Evolutionary conservation across 1,140 invertebrate species (phyloP).

Genomic region (Tetragnatha versicolor): DNA sequence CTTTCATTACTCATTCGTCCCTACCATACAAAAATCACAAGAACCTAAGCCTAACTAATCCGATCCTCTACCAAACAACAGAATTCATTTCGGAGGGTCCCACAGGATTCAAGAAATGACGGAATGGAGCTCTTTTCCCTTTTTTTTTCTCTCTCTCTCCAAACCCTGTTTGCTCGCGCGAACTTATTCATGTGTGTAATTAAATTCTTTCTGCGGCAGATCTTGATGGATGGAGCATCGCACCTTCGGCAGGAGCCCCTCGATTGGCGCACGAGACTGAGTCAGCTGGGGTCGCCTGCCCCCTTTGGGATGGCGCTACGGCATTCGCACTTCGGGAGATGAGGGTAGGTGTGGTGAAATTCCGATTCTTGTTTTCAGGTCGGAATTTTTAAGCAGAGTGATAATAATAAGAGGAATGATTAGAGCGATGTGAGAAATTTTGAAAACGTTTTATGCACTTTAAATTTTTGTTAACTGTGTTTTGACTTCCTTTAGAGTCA

Average conservation of each 20-base stretch:
- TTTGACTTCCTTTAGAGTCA: too few relatives aligned
- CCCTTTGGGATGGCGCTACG: conserved; percentile 29
- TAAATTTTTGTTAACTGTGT: too few relatives aligned
- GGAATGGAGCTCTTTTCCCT: not conserved
- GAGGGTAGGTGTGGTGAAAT: not conserved
- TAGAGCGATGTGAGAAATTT: too few relatives aligned
- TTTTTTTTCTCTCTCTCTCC: too few relatives aligned
- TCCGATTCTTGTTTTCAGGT: not conserved
- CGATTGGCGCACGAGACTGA: conserved; percentile 45
- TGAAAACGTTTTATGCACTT: too few relatives aligned
- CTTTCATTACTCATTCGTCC: too few relatives aligned
- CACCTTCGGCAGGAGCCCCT: conserved; percentile 6
- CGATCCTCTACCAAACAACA: not conserved
- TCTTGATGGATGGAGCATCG: conserved; percentile 45
- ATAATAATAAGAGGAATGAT: too few relatives aligned
- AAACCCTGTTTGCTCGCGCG: conserved; percentile 41
- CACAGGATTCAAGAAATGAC: conserved; percentile 36
- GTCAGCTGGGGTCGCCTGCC: conserved; percentile 33
- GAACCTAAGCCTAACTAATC: too few relatives aligned
- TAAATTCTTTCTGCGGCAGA: conserved; percentile 53
- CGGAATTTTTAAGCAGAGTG: too few relatives aligned
- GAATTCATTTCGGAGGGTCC: not conserved
- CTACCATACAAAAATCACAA: too few relatives aligned
- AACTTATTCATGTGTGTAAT: conserved; percentile 55
- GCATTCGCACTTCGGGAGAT: conserved; percentile 44